phyloP scores from a whole-genome alignment of 2,797 vertebrate species.

The Pogonophryne albipinna region DNA sequence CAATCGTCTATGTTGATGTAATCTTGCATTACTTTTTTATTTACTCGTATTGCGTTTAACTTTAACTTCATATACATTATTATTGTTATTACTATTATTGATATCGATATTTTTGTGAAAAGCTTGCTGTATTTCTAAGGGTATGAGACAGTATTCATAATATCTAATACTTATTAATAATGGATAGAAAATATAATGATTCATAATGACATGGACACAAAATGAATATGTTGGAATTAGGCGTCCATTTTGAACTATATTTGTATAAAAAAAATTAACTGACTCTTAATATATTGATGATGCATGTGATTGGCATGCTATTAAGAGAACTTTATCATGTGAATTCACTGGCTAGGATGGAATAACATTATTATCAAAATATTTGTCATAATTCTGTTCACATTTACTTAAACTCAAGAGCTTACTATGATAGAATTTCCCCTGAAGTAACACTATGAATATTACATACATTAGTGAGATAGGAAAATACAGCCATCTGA shows the following conservation, averaged over 20 bases:
- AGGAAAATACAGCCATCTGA: neutral
- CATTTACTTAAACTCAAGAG: neutral
- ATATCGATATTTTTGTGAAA: neutral
- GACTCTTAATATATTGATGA: neutral
- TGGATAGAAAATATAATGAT: neutral
- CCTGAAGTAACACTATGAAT: neutral
- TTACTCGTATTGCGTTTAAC: neutral
- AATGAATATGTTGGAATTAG: neutral
- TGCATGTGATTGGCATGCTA: conserved; percentile 7
- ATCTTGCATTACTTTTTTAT: neutral
- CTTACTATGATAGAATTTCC: neutral
- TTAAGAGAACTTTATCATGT: neutral
- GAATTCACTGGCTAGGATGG: neutral
- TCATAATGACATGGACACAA: neutral
- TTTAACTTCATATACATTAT: neutral
- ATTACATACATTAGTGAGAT: neutral
- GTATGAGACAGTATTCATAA: neutral
- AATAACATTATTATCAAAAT: neutral
- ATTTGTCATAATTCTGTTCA: neutral
- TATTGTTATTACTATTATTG: too few relatives aligned
- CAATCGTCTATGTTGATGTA: neutral
- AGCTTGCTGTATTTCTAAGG: neutral
- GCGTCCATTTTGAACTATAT: conserved; percentile 1
- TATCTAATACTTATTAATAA: neutral
- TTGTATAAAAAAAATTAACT: neutral